Evolutionary conservation across 2,888 invertebrate species (phyloP).

Genomic region (Dicranocentrus wangi): DNA sequence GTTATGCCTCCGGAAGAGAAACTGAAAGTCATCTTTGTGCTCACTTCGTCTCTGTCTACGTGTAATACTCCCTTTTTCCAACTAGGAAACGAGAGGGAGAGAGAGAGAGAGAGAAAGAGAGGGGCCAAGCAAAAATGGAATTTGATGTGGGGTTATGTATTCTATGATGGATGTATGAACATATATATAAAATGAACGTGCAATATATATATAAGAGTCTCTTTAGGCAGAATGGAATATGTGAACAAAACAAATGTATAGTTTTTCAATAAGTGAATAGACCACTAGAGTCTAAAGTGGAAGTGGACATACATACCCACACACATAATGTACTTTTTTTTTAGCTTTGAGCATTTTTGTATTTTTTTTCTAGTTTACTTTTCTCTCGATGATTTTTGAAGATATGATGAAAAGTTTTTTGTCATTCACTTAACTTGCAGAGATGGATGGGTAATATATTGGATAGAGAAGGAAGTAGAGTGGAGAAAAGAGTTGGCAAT

Average conservation of each 20-base stretch:
- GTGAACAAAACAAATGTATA: slow-evolving; percentile 20
- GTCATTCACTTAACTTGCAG: slow-evolving; percentile 32
- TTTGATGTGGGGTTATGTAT: slow-evolving; percentile 38
- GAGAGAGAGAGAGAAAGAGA: too few species aligned
- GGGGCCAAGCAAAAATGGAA: slow-evolving; percentile 43
- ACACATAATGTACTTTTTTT: background rate
- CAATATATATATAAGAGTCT: background rate
- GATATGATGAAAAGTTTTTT: slow-evolving; percentile 62
- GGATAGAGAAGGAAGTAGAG: slow-evolving; percentile 13
- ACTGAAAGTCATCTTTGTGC: slow-evolving; percentile 40
- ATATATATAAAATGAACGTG: slow-evolving; percentile 14
- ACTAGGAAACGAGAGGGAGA: background rate
- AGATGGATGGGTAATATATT: slow-evolving; percentile 27
- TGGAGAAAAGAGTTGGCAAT: slow-evolving; percentile 30
- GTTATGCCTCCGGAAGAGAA: slow-evolving; percentile 52
- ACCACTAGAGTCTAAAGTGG: slow-evolving; percentile 29
- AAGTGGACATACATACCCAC: background rate
- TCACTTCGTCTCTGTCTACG: slow-evolving; percentile 20
- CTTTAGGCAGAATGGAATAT: slow-evolving; percentile 38
- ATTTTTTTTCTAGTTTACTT: slow-evolving; percentile 29
- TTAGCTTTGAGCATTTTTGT: slow-evolving; percentile 43
- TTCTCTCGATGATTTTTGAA: slow-evolving; percentile 48
- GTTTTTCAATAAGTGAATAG: slow-evolving; percentile 48
- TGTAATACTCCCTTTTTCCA: background rate
- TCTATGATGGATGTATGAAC: background rate